Conservation (phyloP, 1,140 invertebrate genomes). For the Drosophila neocordata region DNA sequence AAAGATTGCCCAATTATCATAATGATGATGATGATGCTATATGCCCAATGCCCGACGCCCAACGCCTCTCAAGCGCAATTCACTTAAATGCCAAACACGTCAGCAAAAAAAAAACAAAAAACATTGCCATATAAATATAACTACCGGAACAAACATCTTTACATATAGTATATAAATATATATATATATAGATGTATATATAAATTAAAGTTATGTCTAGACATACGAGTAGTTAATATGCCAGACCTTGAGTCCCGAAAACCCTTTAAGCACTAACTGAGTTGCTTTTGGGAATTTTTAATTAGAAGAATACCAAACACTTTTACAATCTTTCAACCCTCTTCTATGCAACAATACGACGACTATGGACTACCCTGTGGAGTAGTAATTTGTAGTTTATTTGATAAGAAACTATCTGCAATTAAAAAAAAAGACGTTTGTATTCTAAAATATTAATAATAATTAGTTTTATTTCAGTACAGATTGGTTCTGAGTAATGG, state of each 20-base stretch:
- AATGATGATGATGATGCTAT: slow-evolving; percentile 19
- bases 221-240: slow-evolving; percentile 54
- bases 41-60: background rate
- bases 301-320: slow-evolving; percentile 34
- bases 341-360: background rate
- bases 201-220: slow-evolving; percentile 19
- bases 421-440: too few relatives aligned
- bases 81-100: slow-evolving; percentile 51
- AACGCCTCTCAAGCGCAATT: slow-evolving; percentile 44
- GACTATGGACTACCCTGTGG: background rate
- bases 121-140: slow-evolving; percentile 25
- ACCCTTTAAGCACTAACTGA: slow-evolving; percentile 37
- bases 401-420: too few relatives aligned
- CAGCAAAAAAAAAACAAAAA: slow-evolving; percentile 33
- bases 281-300: slow-evolving; percentile 59
- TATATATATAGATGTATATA: slow-evolving; percentile 7
- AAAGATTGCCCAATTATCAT: slow-evolving; percentile 55
- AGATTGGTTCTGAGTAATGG: too few relatives aligned
- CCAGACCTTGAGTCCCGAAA: slow-evolving; percentile 36
- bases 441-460: too few relatives aligned
- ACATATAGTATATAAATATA: slow-evolving; percentile 3
- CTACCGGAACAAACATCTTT: slow-evolving; percentile 46
- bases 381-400: background rate
- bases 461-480: too few relatives aligned
- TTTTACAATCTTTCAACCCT: slow-evolving; percentile 3